Evolutionary conservation across 2,888 invertebrate species (phyloP), one percentile per base, ranked within the genome.

Genomic region (Diarsia rubi): DNA sequence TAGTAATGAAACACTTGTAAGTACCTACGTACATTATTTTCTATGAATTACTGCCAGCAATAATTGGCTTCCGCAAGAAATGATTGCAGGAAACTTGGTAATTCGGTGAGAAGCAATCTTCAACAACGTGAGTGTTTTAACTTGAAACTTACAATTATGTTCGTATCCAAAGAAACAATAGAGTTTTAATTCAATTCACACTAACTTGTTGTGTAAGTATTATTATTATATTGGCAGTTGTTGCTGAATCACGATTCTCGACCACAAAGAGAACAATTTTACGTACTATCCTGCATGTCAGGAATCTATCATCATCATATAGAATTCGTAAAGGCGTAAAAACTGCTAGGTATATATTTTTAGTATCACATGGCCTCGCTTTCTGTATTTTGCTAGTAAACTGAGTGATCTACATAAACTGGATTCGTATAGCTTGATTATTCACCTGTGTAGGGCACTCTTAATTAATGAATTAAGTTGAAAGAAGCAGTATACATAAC

Each of bases 121-220:
- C 59, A 72, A 81, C 68, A 80, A 77, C 24, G 59, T 54, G 49
- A 72, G 14, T 57, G 49, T 82, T 82, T 80, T 69, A 66, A 66
- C 65, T 82, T 59, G 5, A 62, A 77, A 69, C 60, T 77, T 52
- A 57, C 68, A 52, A 69, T 65, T 42, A 54, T 60, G 63, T 57
- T 75, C 42, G 37, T 69, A 52, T 27, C 3, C 45, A 14, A 57
- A 19, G 31, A 27, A 82, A 78, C 69, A 82, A 78, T 72, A 52
- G 68, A 12, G 47, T 57, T 65, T 82, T 24, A 69, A 72, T 44
- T 49, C 3, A 12, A 52, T 80, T 82, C 49, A 31, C 47, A 60
- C 14, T 57, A 57, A 64, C 44, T 63, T 62, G 21, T 63, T 62
- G 21, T 24, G 4, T n/a, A 49, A 1, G 16, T 42, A 42, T 62